Percentiles rank a stretch among this genome's conserved stretches.
These are phyloP conservation scores for Amphiura filiformis DNA, from an alignment of 35 echinoderm and acorn worm species.

Conservation along the genomic window DNA sequence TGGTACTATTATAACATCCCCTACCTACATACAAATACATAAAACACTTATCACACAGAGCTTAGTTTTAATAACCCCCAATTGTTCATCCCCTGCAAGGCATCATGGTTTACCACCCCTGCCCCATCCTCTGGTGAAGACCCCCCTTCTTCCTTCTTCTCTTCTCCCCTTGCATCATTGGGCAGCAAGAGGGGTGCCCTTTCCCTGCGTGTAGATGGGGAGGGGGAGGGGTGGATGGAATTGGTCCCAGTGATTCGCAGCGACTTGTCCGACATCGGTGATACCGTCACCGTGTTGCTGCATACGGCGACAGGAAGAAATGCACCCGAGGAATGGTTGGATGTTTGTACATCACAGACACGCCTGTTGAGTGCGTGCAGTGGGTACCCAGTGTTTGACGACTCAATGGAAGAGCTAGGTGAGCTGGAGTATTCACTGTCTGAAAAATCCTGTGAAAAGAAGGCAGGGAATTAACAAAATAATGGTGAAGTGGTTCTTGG, in stretches of 20 bases:
- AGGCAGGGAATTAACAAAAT: too few species aligned
- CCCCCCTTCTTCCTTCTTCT: slow-evolving; percentile 1
- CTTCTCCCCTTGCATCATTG: background rate
- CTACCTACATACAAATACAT: too few species aligned
- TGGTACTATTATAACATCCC: too few species aligned
- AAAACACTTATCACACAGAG: slow-evolving; percentile 10
- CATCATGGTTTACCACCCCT: background rate
- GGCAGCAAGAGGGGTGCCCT: background rate
- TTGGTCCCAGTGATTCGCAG: slow-evolving; percentile 19
- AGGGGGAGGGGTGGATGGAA: slow-evolving; percentile 27
- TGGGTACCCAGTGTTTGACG: background rate
- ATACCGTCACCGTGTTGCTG: background rate
- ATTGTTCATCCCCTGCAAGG: slow-evolving; percentile 24
- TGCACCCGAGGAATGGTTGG: background rate
- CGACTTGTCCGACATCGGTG: slow-evolving; percentile 2
- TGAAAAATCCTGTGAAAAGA: slow-evolving; percentile 20
- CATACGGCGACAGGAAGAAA: background rate
- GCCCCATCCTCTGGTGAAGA: background rate
- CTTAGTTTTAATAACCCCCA: slow-evolving; percentile 34
- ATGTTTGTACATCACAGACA: background rate
- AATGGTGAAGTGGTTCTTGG: too few species aligned
- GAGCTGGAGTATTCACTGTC: slow-evolving; percentile 22
- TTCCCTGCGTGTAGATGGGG: slow-evolving; percentile 17
- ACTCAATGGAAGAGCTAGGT: slow-evolving; percentile 22
- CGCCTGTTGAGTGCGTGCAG: slow-evolving; percentile 1